A percentile compares a stretch with the other conserved stretches of the same genome.
These are phyloP conservation scores for Brienomyrus longianalis DNA, from an alignment of 2,113 vertebrate species.

Conservation along the genomic window DNA sequence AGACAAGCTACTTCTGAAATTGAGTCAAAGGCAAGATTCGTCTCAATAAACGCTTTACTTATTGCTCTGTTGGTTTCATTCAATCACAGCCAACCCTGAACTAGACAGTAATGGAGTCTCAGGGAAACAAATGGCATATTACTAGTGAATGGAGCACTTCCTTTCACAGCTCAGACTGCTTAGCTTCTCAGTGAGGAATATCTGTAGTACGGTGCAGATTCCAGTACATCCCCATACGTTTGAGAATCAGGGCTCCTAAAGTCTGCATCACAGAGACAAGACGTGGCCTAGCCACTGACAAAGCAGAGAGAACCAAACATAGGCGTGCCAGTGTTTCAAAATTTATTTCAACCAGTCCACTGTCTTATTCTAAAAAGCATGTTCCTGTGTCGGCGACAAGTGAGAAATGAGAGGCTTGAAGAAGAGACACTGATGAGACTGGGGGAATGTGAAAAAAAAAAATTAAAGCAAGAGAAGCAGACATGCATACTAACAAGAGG, in stretches of 20 bases:
- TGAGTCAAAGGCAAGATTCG: not conserved
- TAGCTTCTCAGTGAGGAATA: not conserved
- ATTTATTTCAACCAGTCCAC: not conserved
- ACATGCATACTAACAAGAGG: not conserved
- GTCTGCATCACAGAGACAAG: not conserved
- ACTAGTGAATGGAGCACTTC: not conserved
- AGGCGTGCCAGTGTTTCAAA: not conserved
- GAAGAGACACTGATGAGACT: not conserved
- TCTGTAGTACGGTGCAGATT: not conserved
- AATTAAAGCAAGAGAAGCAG: not conserved
- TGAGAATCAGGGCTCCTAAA: not conserved
- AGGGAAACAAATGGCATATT: not conserved
- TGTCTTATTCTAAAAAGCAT: not conserved
- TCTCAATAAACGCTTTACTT: not conserved
- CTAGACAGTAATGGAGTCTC: slow-evolving; percentile 7
- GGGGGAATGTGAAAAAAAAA: not conserved
- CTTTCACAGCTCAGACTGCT: not conserved
- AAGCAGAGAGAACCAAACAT: not conserved
- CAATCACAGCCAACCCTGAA: not conserved
- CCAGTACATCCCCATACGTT: not conserved
- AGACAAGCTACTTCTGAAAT: not conserved
- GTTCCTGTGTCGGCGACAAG: not conserved
- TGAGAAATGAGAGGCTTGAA: not conserved
- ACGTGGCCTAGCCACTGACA: not conserved
- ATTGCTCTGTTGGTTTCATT: not conserved